A percentile compares a stretch with the other conserved stretches of the same genome.
phyloP scores from a whole-genome alignment of 2,797 vertebrate genomes.

The Fringilla coelebs region DNA sequence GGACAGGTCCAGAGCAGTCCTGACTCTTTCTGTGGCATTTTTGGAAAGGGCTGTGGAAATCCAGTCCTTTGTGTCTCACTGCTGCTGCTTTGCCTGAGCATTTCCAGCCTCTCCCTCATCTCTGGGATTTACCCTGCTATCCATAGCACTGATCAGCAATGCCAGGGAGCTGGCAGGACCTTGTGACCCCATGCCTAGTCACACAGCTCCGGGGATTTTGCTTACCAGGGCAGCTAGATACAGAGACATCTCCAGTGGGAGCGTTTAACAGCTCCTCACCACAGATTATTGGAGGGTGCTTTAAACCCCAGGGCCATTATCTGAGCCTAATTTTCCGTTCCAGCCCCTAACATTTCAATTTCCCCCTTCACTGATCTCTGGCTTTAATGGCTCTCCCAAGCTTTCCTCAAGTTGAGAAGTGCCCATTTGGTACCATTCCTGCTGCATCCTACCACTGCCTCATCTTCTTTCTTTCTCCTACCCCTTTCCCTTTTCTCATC shows the following conservation, averaged over 20 bases:
- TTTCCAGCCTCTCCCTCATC: not conserved
- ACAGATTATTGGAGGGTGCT: not conserved
- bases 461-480: not conserved
- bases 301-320: not conserved
- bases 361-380: conserved; percentile 15
- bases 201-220: not conserved
- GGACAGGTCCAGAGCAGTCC: not conserved
- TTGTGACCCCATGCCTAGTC: not conserved
- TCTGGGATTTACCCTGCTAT: not conserved
- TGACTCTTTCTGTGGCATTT: not conserved
- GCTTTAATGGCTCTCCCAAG: not conserved
- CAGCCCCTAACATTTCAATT: not conserved
- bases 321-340: conserved; percentile 2
- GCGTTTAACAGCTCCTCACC: not conserved
- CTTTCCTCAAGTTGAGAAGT: not conserved
- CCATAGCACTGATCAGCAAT: rapidly evolving
- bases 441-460: not conserved
- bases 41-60: not conserved
- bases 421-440: not conserved
- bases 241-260: not conserved
- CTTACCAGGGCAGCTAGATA: not conserved
- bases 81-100: not conserved
- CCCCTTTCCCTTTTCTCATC: not conserved
- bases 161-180: not conserved
- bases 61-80: not conserved